phyloP scores from a whole-genome alignment of 2,797 vertebrate genomes.

The Scomberomorus guttatus region DNA sequence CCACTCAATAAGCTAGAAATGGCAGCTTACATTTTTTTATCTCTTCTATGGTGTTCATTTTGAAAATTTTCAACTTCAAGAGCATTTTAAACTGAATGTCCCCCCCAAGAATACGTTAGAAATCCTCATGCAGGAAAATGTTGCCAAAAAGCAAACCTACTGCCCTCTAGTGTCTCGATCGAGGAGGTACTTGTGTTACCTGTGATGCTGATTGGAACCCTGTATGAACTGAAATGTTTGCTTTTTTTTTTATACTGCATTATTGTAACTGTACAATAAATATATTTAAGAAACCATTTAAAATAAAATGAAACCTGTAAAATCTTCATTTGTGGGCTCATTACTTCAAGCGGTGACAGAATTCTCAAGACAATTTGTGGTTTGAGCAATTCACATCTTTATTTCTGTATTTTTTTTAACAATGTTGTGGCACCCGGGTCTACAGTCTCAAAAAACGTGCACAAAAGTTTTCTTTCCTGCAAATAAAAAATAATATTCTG shows the following conservation, averaged over 20 bases:
- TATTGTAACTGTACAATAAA: conserved; percentile 84
- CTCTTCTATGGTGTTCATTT: conserved; percentile 49
- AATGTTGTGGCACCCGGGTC: conserved; percentile 86
- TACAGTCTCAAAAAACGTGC: conserved; percentile 88
- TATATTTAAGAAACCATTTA: conserved; percentile 85
- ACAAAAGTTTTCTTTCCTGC: conserved; percentile 83
- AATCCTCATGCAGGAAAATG: conserved; percentile 59
- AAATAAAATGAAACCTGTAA: conserved; percentile 75
- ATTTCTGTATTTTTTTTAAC: conserved; percentile 84
- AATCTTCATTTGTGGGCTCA: conserved; percentile 28
- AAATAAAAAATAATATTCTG: conserved; percentile 84
- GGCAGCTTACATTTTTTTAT: conserved; percentile 73
- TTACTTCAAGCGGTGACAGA: background rate
- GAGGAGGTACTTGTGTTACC: conserved; percentile 66
- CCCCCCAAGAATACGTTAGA: conserved; percentile 52
- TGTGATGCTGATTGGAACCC: conserved; percentile 59
- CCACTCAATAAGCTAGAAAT: conserved; percentile 74
- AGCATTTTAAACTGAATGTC: conserved; percentile 48
- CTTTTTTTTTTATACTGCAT: conserved; percentile 81
- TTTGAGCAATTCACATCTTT: conserved; percentile 87
- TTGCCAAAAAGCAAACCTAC: conserved; percentile 84
- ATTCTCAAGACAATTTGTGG: conserved; percentile 56
- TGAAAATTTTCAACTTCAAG: conserved; percentile 58
- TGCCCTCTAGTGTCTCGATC: conserved; percentile 80
- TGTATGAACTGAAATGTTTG: conserved; percentile 63